Base-by-base conservation (phyloP, 2,113 vertebrate genomes). In the Tapirus terrestris region DNA sequence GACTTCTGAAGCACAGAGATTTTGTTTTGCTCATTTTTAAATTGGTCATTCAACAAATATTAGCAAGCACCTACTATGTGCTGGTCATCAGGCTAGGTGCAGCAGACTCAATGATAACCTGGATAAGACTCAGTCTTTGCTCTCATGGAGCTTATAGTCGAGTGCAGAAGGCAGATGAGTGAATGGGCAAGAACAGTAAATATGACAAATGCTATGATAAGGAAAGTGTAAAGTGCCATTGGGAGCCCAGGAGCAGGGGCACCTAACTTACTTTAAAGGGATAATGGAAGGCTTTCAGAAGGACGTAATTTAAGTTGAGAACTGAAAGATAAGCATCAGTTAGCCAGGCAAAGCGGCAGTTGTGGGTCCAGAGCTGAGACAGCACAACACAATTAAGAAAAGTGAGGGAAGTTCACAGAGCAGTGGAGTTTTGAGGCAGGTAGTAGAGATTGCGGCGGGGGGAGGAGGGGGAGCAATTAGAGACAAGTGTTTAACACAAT, bases 301-400 rank as follows among this genome's bases (percentile, higher is more conserved):
- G 31, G 56, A 92, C 83, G 31, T 51, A 56, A 91, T 90, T 93
- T 76, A 60, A 94, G n/a, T 53, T 70, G 31, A 95, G 68, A 93
- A 68, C 8, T 91, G 29, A 91, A 93, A 70, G 51, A 51, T 80
- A 93, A 45, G 25, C 43, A n/a, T n/a, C 45, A 79, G 43, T 90
- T 92, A 82, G 45, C 12, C 8, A 75, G 53, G 45, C 20, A 87
- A 67, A 82, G n/a, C 72, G 60, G 51, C 43, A 63, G 36, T 51
- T 16, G 2, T 58, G 18, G 17, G 31, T 77, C 33, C 45, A 82
- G 45, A 83, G 25, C 75, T 72, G 27, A 77, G 58, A 91, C 23
- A 96, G 29, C 60, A 60, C n/a, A 91, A n/a, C 61, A 87, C 11
- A 88, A 72, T 82, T 21, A 81, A 94, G 60, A 87, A 56, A 82